Evolutionary conservation across 2,113 vertebrate genomes (phyloP).

Genomic region (Chascanopsetta lugubris): DNA sequence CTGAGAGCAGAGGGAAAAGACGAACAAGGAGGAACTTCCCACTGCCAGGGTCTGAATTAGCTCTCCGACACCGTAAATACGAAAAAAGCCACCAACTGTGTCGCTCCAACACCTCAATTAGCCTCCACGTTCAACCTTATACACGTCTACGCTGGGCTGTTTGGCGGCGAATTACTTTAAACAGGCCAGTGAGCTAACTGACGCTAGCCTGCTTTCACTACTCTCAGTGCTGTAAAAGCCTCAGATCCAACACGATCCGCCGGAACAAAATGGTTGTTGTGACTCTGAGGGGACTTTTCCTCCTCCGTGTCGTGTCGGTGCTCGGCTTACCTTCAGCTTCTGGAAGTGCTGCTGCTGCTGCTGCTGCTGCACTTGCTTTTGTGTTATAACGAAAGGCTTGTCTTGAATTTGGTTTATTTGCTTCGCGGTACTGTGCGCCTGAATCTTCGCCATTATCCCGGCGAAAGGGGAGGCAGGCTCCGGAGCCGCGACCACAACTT

Average conservation of each 20-base stretch:
- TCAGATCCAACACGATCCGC: constrained; percentile 44
- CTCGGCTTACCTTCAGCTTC: constrained; percentile 85
- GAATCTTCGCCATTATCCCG: constrained; percentile 87
- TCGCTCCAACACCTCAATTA: constrained; percentile 30
- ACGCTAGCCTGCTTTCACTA: constrained; percentile 67
- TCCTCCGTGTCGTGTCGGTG: constrained; percentile 54
- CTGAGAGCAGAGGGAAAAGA: constrained; percentile 20
- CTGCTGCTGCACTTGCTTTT: constrained; percentile 81
- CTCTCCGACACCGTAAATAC: constrained; percentile 56
- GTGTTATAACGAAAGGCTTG: constrained; percentile 83
- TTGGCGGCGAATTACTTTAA: constrained; percentile 70
- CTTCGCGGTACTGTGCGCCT: constrained; percentile 83
- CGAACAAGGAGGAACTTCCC: constrained; percentile 77
- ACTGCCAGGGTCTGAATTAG: constrained; percentile 64
- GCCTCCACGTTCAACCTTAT: constrained; percentile 26
- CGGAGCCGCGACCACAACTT: constrained; percentile 74
- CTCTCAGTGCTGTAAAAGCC: constrained; percentile 52
- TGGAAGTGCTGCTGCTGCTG: constrained; percentile 84
- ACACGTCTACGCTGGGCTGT: constrained; percentile 28
- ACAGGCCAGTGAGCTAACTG: constrained; percentile 68
- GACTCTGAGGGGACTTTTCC: constrained; percentile 74
- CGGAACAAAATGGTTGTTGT: constrained; percentile 80
- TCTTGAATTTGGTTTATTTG: constrained; percentile 84
- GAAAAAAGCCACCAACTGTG: constrained; percentile 60
- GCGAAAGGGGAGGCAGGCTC: constrained; percentile 66